These are phyloP conservation scores for Anagyrus pseudococci DNA, from an alignment of 2,888 invertebrate species.

Conservation along the genomic window DNA sequence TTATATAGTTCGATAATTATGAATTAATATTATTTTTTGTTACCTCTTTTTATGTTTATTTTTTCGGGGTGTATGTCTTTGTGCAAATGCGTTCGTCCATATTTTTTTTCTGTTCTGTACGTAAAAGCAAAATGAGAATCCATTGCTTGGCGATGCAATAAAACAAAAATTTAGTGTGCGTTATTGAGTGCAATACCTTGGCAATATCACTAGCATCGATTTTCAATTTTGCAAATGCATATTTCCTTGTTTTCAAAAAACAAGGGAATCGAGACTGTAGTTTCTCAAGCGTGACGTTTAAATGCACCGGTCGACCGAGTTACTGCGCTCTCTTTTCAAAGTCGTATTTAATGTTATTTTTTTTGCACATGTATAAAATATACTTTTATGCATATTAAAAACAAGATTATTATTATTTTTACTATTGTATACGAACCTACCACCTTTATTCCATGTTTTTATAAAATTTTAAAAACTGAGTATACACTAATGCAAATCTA, in stretches of 20 bases:
- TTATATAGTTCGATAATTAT: slow-evolving; percentile 28
- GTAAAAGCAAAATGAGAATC: background rate
- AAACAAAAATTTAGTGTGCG: slow-evolving; percentile 3
- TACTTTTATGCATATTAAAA: slow-evolving; percentile 24
- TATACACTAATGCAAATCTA: no score
- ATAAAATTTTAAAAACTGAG: no score
- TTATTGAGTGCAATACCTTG: slow-evolving; percentile 26
- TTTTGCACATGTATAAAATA: slow-evolving; percentile 28
- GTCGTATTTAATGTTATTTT: slow-evolving; percentile 34
- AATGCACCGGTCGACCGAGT: slow-evolving; percentile 5
- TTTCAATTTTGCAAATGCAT: slow-evolving; percentile 17
- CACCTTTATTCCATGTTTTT: no score
- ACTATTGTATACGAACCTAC: background rate
- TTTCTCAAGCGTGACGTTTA: slow-evolving; percentile 1
- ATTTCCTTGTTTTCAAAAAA: slow-evolving; percentile 14
- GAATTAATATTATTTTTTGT: slow-evolving; percentile 42
- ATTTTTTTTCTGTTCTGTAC: slow-evolving; percentile 15
- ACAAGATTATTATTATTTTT: background rate
- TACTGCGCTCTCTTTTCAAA: slow-evolving; percentile 15
- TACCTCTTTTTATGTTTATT: slow-evolving; percentile 45
- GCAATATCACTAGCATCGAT: slow-evolving; percentile 14
- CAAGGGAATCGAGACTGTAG: slow-evolving; percentile 5
- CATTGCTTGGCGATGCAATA: slow-evolving; percentile 3
- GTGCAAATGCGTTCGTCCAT: slow-evolving; percentile 13
- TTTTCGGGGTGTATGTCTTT: slow-evolving; percentile 25